Base-by-base conservation (phyloP, 2,888 invertebrate species). In the Anagyrus pseudococci region DNA sequence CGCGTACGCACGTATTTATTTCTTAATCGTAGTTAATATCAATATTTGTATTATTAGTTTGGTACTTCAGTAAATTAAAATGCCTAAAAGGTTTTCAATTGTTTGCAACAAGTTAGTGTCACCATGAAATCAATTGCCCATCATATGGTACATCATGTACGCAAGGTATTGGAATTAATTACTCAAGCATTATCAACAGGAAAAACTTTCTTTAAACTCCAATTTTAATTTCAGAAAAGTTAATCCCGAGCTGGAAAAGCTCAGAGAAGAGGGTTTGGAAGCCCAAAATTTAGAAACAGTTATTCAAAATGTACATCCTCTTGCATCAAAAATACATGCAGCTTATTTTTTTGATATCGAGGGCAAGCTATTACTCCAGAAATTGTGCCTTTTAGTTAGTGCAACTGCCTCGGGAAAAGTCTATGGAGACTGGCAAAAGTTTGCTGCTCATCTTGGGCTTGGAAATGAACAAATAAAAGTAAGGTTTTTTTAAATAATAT, bases 341-440 rank as follows among this genome's bases (percentile, higher is more conserved):
- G 70, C 73, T 1, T 77, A 68, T 59, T 68, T 79, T 1, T 79
- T 79, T 26, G 73, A 77, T 33, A 66, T 67, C 2, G 70, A 70
- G 59, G 76, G 75, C 3, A 68, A 52, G 47, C 8, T 67, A 23
- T 68, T 70, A 1, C 69, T 77, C 7, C 73, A 72, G 26, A 71
- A 72, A 67, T 61, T 79, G 59, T 79, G 78, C 47, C 69, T 75
- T 41, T 29, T 71, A 0, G 19, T 79, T 44, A 78, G 78, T 53
- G 70, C 76, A 15, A 77, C 76, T 17, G 70, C 73, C 3, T 69
- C 73, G 37, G 74, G 74, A 19, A 75, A 73, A 66, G 61, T 67
- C 13, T 77, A 76, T 19, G 69, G 68, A 15, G 77, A 77, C 19
- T 80, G 80, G 80, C 73, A 76, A 67, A 75, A 75, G 58, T 75